Base-by-base conservation (phyloP, 2,888 invertebrate species). In the Torymus aiolomorphi region DNA sequence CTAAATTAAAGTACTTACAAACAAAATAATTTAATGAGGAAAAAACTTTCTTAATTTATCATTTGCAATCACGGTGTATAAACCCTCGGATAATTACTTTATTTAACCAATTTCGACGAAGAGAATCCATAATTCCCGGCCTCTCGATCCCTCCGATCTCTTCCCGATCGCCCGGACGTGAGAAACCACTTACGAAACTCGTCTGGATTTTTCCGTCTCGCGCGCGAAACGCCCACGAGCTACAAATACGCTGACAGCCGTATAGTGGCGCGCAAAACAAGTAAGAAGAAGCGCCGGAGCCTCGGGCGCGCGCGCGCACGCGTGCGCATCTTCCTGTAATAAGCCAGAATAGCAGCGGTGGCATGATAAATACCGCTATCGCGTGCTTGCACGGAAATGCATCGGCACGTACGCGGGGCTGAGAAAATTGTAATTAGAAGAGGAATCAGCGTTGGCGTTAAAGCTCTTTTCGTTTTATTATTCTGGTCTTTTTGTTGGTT, bases 291-390 rank as follows among this genome's bases (percentile, higher is more conserved):
- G 31, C 14, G 18, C 14, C 24, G 2, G 24, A 24, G 24, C 24
- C n/a, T n/a, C n/a, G n/a, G n/a, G n/a, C n/a, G n/a, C n/a, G n/a
- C n/a, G n/a, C n/a, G n/a, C n/a, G n/a, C n/a, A n/a, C 24, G 3
- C 31, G 24, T n/a, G 18, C 42, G 57, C 42, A 70, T 16, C 12
- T 16, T 56, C 54, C 14, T 24, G 80, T 83, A 85, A 84, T 86
- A 84, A 84, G 83, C 82, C 82, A 81, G 83, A 83, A 86, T 84
- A 82, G 82, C 78, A 59, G 82, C 42, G 51, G 70, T 76, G 81
- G 82, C 83, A 84, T 83, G 85, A 84, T 86, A 84, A 86, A 85
- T 81, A 85, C 81, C 83, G 80, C 80, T 83, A 78, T 83, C 74
- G 84, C 83, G 83, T 84, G 82, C 81, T 24, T 1, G 14, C 49